phyloP scores from a whole-genome alignment of 2,888 invertebrate genomes.

The Eilema sororculum region DNA sequence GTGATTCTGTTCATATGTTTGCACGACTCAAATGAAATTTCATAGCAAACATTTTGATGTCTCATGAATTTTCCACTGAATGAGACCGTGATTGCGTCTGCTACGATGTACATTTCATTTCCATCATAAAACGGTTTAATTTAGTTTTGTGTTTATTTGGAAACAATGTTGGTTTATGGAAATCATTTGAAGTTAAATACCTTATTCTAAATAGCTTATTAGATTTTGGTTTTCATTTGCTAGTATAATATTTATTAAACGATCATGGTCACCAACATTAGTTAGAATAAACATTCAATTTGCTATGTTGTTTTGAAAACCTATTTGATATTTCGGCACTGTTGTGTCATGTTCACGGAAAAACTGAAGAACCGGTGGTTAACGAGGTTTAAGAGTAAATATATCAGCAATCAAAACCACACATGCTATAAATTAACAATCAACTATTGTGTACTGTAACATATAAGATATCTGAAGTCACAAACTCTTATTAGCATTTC shows the following conservation, averaged over 20 bases:
- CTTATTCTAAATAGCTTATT: background rate
- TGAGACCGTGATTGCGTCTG: slow-evolving; percentile 44
- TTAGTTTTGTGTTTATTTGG: slow-evolving; percentile 28
- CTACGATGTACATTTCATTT: slow-evolving; percentile 38
- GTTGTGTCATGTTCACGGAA: too few species aligned
- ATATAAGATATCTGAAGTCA: background rate
- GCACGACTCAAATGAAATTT: slow-evolving; percentile 49
- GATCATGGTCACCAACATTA: too few species aligned
- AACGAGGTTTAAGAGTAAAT: too few species aligned
- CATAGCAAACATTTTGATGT: slow-evolving; percentile 36
- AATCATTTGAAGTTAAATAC: background rate
- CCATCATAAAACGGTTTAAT: slow-evolving; percentile 39
- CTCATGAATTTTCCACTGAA: slow-evolving; percentile 37
- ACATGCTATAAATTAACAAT: too few species aligned
- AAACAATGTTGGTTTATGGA: slow-evolving; percentile 9
- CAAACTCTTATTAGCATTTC: background rate
- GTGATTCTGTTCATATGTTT: slow-evolving; percentile 49
- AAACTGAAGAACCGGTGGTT: too few species aligned
- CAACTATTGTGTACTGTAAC: too few species aligned
- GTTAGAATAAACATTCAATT: too few species aligned
- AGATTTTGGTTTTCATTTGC: background rate
- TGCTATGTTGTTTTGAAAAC: too few species aligned
- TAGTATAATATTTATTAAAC: background rate
- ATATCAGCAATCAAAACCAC: too few species aligned
- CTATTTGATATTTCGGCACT: too few species aligned